Percentiles rank a stretch among this genome's conserved stretches.
Conservation (phyloP, 2,113 vertebrate genomes). For the Pollachius pollachius region DNA sequence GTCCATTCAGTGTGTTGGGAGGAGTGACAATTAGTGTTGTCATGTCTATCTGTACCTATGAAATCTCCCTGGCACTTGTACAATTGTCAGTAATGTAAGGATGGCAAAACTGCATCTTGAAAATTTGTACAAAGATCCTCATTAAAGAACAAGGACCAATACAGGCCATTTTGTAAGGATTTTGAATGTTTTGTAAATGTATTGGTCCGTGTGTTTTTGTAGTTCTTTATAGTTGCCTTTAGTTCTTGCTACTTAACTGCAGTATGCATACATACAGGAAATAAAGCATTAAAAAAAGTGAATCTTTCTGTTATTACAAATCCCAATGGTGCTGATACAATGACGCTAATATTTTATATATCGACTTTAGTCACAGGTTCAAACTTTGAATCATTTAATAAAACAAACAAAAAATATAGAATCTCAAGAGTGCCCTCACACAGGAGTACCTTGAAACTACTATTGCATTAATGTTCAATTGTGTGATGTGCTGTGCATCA, state of each 20-base stretch:
- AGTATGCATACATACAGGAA: constrained; percentile 93
- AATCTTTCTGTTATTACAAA: constrained; percentile 44
- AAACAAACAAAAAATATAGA: too few species aligned
- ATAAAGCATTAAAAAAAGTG: constrained; percentile 87
- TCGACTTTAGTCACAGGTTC: too few species aligned
- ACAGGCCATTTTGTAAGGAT: constrained; percentile 95
- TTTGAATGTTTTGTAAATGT: constrained; percentile 97
- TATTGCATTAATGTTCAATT: too few species aligned
- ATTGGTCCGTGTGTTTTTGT: constrained; percentile 96
- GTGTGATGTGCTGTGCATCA: constrained; percentile 14
- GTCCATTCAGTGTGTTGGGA: constrained; percentile 27
- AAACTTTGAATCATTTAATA: too few species aligned
- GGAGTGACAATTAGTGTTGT: constrained; percentile 48
- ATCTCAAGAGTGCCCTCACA: too few species aligned
- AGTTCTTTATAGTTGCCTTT: constrained; percentile 93
- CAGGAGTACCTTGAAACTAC: too few species aligned
- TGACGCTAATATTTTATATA: too few species aligned
- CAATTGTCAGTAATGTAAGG: constrained; percentile 79
- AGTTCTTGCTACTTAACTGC: constrained; percentile 88
- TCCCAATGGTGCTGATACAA: too few species aligned
- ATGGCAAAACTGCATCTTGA: constrained; percentile 73
- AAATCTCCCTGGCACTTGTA: constrained; percentile 79
- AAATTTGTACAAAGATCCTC: constrained; percentile 84
- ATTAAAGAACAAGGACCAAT: constrained; percentile 88
- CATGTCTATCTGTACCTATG: constrained; percentile 47